Percentiles rank a stretch among this genome's conserved stretches.
phyloP scores from a whole-genome alignment of 2,888 invertebrate species.

The Agonopterix alstromeriana region DNA sequence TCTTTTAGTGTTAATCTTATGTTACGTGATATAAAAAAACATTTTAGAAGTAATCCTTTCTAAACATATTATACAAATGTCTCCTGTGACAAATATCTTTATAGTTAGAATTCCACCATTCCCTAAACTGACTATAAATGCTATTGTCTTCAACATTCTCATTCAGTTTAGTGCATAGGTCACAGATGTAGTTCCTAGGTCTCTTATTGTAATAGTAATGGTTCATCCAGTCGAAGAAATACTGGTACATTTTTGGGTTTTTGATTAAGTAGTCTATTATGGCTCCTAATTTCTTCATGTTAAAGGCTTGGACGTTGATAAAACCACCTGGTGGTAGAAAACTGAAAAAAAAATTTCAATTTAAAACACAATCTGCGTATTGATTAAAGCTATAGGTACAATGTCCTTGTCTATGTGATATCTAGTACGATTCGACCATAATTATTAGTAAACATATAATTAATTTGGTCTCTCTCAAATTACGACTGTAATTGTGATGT shows the following conservation, averaged over 20 bases:
- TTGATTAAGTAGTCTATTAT: conserved; percentile 51
- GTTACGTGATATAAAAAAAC: not conserved
- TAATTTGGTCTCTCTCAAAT: no score
- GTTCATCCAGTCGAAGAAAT: conserved; percentile 60
- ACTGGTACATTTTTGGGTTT: conserved; percentile 37
- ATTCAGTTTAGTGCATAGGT: conserved; percentile 47
- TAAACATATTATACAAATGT: conserved; percentile 27
- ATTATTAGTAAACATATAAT: no score
- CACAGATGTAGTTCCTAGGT: conserved; percentile 39
- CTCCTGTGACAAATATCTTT: conserved; percentile 34
- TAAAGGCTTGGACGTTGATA: conserved; percentile 40
- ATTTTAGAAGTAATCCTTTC: conserved; percentile 7
- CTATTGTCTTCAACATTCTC: conserved; percentile 7
- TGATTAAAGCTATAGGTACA: no score
- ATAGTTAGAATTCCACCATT: conserved; percentile 53
- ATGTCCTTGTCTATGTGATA: no score
- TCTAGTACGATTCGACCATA: no score
- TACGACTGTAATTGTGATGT: no score
- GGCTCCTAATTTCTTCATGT: conserved; percentile 47
- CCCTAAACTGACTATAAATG: conserved; percentile 29
- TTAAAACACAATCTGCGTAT: no score
- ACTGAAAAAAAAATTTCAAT: conserved; percentile 28
- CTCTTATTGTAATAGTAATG: conserved; percentile 43
- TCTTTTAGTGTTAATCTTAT: no score
- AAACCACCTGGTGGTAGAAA: conserved; percentile 58